phyloP scores from a whole-genome alignment of 1,140 invertebrate species.

The Delia radicum region DNA sequence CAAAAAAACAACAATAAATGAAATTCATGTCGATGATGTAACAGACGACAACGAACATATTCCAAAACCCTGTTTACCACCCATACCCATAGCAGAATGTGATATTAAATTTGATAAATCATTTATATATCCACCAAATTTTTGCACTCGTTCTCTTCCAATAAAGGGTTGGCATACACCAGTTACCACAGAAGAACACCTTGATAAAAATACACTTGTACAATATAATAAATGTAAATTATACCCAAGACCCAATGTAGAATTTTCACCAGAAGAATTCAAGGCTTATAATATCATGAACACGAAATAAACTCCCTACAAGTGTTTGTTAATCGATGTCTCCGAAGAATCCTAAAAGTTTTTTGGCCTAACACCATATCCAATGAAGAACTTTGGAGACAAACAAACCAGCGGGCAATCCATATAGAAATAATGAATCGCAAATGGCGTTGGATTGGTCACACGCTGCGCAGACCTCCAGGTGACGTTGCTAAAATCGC shows the following conservation, averaged over 20 bases:
- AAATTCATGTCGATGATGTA: slow-evolving; percentile 49
- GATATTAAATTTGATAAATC: slow-evolving; percentile 41
- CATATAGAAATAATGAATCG: too few species aligned
- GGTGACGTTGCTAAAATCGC: too few species aligned
- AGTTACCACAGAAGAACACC: slow-evolving; percentile 44
- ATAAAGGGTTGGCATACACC: slow-evolving; percentile 40
- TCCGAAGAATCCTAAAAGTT: too few species aligned
- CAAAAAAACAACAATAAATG: slow-evolving; percentile 19
- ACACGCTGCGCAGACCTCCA: too few species aligned
- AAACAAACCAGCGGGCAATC: too few species aligned
- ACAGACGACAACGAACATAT: slow-evolving; percentile 43
- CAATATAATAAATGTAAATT: slow-evolving; percentile 46
- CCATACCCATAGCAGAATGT: slow-evolving; percentile 30
- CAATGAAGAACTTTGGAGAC: too few species aligned
- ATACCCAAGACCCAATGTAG: slow-evolving; percentile 46
- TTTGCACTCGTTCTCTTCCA: slow-evolving; percentile 35
- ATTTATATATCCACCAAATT: slow-evolving; percentile 38
- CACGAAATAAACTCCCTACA: too few species aligned
- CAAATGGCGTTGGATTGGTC: too few species aligned
- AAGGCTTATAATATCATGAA: slow-evolving; percentile 37
- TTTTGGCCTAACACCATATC: too few species aligned
- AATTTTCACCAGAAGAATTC: slow-evolving; percentile 45
- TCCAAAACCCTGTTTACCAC: slow-evolving; percentile 22
- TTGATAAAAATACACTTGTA: slow-evolving; percentile 34
- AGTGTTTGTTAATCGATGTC: too few species aligned